These are phyloP conservation scores for Craniophora ligustri DNA, from an alignment of 2,888 invertebrate species.

Conservation along the genomic window DNA sequence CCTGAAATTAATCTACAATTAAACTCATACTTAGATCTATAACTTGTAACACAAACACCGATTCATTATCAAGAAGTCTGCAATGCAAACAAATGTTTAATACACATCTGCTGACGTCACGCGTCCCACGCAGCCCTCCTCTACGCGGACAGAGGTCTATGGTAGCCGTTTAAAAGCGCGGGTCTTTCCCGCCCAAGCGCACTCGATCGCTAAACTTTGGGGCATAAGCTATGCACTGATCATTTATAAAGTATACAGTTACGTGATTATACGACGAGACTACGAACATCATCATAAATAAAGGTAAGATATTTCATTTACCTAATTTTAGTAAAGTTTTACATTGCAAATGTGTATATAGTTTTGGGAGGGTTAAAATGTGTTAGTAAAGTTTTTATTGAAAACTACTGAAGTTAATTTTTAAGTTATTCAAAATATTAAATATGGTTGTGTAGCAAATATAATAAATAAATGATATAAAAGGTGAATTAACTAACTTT, in stretches of 20 bases:
- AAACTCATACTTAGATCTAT: neutral
- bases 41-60: neutral
- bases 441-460: no score
- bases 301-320: constrained; percentile 25
- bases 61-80: constrained; percentile 8
- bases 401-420: no score
- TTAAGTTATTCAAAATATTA: no score
- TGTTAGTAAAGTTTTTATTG: neutral
- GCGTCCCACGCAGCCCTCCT: constrained; percentile 65
- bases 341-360: neutral
- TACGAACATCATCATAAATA: constrained; percentile 8
- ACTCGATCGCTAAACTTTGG: constrained; percentile 66
- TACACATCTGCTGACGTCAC: constrained; percentile 57
- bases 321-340: neutral
- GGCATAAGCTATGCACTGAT: constrained; percentile 62
- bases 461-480: no score
- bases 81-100: constrained; percentile 19
- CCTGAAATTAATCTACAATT: neutral
- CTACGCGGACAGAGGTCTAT: constrained; percentile 65
- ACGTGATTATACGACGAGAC: constrained; percentile 27
- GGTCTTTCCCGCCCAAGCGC: constrained; percentile 76
- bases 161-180: constrained; percentile 78
- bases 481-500: no score
- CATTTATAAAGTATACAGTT: constrained; percentile 7
- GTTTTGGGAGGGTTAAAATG: neutral